A percentile compares a stretch with the other conserved stretches of the same genome.
Conservation (phyloP, 1,140 invertebrate genomes). For the Eriocheir sinensis region DNA sequence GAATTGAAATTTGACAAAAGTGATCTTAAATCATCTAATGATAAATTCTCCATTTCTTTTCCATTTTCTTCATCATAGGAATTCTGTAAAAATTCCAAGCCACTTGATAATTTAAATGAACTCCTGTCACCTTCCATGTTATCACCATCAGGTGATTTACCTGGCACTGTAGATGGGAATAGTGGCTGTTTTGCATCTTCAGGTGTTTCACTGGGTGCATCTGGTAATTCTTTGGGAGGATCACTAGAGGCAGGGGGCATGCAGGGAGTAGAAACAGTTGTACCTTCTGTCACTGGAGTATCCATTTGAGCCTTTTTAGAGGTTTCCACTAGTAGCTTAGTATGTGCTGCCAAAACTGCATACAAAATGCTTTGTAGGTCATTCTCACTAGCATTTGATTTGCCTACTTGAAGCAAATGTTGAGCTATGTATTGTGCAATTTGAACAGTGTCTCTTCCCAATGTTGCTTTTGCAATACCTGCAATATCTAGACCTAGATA, state of each 20-base stretch:
- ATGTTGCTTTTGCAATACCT: slow-evolving; percentile 72
- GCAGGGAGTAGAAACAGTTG: not conserved
- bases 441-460: slow-evolving; percentile 77
- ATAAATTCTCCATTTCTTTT: slow-evolving; percentile 76
- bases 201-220: not conserved
- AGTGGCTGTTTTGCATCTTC: not conserved
- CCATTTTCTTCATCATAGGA: slow-evolving; percentile 77
- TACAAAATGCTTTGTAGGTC: slow-evolving; percentile 76
- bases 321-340: slow-evolving; percentile 49
- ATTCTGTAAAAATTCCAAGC: slow-evolving; percentile 67
- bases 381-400: slow-evolving; percentile 77
- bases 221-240: not conserved
- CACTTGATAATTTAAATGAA: not conserved
- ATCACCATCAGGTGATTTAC: not conserved
- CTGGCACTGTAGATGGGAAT: slow-evolving; percentile 32
- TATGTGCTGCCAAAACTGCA: slow-evolving; percentile 75
- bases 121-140: not conserved
- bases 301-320: slow-evolving; percentile 38
- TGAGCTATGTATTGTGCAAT: slow-evolving; percentile 78
- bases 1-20: slow-evolving; percentile 66
- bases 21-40: slow-evolving; percentile 67
- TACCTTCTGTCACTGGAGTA: not conserved
- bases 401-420: slow-evolving; percentile 76
- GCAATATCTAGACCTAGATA: slow-evolving; percentile 74
- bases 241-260: not conserved